A percentile compares a stretch with the other conserved stretches of the same genome.
Evolutionary conservation across 1,140 invertebrate genomes (phyloP).

Genomic region (Calycopis cecrops): DNA sequence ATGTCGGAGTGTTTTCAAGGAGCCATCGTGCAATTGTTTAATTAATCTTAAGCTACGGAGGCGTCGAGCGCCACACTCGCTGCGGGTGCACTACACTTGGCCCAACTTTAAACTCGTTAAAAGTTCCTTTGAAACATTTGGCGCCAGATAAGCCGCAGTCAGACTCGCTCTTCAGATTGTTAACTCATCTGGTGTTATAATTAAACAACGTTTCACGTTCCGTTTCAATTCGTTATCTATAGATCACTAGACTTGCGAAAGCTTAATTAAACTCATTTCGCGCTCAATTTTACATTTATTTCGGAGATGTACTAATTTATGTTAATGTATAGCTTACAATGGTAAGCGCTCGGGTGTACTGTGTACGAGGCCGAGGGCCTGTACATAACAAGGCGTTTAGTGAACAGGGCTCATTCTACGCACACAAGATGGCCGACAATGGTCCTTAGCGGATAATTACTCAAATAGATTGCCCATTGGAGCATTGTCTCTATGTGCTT

Average conservation of each 20-base stretch:
- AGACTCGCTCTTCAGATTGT: constrained; percentile 66
- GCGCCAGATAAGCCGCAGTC: constrained; percentile 70
- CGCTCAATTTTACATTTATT: constrained; percentile 11
- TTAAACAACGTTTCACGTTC: constrained; percentile 60
- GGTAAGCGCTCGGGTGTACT: constrained; percentile 44
- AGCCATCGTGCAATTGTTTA: constrained; percentile 74
- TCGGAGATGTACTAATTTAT: background rate
- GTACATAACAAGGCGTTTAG: constrained; percentile 59
- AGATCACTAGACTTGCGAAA: constrained; percentile 15
- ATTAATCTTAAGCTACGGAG: constrained; percentile 70
- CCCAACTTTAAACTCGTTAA: constrained; percentile 74
- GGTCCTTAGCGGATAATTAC: constrained; percentile 72
- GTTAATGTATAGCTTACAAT: constrained; percentile 23
- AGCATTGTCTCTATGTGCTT: constrained; percentile 62
- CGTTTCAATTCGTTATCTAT: constrained; percentile 39
- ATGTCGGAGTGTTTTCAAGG: constrained; percentile 72
- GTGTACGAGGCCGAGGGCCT: constrained; percentile 45
- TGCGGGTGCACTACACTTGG: constrained; percentile 68
- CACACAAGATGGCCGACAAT: constrained; percentile 70
- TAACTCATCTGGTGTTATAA: constrained; percentile 72
- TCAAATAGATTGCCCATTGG: constrained; percentile 73
- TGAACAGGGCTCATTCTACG: constrained; percentile 66
- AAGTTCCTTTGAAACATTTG: constrained; percentile 74
- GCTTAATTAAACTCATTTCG: constrained; percentile 25
- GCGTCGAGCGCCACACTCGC: constrained; percentile 43